A percentile compares a stretch with the other conserved stretches of the same genome.
Conservation (phyloP, 1,140 invertebrate genomes). For the Mylabris phalerata region DNA sequence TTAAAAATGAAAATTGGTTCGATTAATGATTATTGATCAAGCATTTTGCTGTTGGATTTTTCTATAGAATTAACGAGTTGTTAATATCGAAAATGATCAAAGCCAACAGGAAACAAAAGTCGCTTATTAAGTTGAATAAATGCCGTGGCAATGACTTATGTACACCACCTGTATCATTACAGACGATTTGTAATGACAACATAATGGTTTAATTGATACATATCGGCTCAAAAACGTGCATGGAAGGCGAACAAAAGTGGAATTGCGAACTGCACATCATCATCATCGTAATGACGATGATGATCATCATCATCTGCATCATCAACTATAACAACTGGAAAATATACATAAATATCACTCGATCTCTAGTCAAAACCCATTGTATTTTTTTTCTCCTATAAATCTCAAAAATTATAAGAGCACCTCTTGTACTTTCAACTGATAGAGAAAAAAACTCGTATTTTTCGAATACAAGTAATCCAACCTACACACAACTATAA, state of each 20-base stretch:
- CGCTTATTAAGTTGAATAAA: constrained; percentile 12
- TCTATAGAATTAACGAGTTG: neutral
- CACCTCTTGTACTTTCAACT: no score
- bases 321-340: no score
- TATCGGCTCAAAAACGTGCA: constrained; percentile 15
- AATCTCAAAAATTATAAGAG: neutral
- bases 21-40: neutral
- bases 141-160: constrained; percentile 16
- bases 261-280: constrained; percentile 13
- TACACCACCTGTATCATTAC: constrained; percentile 24
- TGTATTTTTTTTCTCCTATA: neutral
- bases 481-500: no score
- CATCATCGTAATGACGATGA: no score
- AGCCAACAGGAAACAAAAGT: constrained; percentile 16
- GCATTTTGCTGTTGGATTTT: neutral
- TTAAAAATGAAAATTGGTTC: no score
- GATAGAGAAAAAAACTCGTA: no score
- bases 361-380: no score
- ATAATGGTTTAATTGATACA: constrained; percentile 30
- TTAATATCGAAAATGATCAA: constrained; percentile 9
- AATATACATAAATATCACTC: no score
- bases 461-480: no score
- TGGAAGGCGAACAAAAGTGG: constrained; percentile 18
- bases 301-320: no score
- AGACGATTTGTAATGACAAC: constrained; percentile 27